phyloP scores from a whole-genome alignment of 2,797 vertebrate genomes.

The Pipistrellus kuhlii region DNA sequence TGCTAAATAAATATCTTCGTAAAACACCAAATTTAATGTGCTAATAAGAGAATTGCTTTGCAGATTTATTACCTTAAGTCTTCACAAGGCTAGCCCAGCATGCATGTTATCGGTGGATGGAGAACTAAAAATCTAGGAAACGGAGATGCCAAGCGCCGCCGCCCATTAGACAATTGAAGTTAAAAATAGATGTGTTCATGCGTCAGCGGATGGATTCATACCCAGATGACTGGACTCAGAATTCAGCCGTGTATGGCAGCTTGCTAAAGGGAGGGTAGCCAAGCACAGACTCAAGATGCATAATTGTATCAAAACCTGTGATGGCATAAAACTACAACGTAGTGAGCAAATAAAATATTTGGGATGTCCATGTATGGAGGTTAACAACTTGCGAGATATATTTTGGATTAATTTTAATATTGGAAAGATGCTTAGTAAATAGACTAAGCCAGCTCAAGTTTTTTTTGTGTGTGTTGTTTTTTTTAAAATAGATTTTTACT shows the following conservation, averaged over 20 bases:
- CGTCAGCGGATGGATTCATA: slow-evolving; percentile 33
- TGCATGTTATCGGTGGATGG: neutral
- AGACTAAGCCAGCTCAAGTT: neutral
- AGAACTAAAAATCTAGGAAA: neutral
- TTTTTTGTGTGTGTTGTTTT: too few species aligned
- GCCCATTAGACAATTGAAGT: slow-evolving; percentile 49
- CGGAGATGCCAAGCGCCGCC: slow-evolving; percentile 7
- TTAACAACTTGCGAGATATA: slow-evolving; percentile 11
- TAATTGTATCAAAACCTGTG: neutral
- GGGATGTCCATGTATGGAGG: neutral
- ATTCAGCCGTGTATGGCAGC: slow-evolving; percentile 12
- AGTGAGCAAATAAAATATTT: neutral
- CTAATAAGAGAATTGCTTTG: slow-evolving; percentile 1
- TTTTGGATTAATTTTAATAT: neutral
- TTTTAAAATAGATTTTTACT: too few species aligned
- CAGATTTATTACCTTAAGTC: neutral
- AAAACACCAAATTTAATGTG: neutral
- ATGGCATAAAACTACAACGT: slow-evolving; percentile 45
- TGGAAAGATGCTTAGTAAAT: neutral
- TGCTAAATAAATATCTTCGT: slow-evolving; percentile 38
- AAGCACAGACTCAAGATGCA: slow-evolving; percentile 49
- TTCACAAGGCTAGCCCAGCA: neutral
- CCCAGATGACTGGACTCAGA: slow-evolving; percentile 27
- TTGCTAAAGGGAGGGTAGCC: neutral
- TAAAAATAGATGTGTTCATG: slow-evolving; percentile 73